phyloP scores from a whole-genome alignment of 2,797 vertebrate species.

The Cryptoprocta ferox region DNA sequence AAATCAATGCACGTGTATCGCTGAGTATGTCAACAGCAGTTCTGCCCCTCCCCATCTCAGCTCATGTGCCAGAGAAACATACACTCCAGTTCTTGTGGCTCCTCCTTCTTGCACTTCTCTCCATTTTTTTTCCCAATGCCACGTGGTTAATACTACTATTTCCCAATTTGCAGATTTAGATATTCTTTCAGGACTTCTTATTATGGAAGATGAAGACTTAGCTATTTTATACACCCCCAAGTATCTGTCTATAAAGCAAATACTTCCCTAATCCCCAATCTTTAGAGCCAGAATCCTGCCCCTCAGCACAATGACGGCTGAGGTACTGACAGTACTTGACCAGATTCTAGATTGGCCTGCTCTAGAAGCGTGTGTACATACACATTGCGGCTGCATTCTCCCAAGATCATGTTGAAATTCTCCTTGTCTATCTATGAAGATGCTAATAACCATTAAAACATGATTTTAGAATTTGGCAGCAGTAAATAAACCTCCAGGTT shows the following conservation, averaged over 20 bases:
- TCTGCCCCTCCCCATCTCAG: background rate
- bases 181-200: slow-evolving; percentile 40
- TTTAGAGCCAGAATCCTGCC: slow-evolving; percentile 11
- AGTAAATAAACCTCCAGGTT: background rate
- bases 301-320: slow-evolving; percentile 44
- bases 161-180: slow-evolving; percentile 19
- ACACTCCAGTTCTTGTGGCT: background rate
- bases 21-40: background rate
- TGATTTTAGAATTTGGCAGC: background rate
- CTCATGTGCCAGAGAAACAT: background rate
- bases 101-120: slow-evolving; percentile 4
- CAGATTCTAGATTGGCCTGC: background rate
- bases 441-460: background rate
- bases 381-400: background rate
- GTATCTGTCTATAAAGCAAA: slow-evolving; percentile 41
- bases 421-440: background rate
- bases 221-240: background rate
- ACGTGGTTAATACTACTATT: background rate
- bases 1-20: background rate
- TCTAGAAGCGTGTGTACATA: background rate
- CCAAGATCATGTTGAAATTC: background rate
- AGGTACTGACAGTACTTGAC: background rate
- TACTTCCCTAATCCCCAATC: slow-evolving; percentile 44
- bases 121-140: background rate
- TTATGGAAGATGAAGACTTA: slow-evolving; percentile 42